Conservation (phyloP, 2,797 vertebrate genomes). For the Esox lucius region DNA sequence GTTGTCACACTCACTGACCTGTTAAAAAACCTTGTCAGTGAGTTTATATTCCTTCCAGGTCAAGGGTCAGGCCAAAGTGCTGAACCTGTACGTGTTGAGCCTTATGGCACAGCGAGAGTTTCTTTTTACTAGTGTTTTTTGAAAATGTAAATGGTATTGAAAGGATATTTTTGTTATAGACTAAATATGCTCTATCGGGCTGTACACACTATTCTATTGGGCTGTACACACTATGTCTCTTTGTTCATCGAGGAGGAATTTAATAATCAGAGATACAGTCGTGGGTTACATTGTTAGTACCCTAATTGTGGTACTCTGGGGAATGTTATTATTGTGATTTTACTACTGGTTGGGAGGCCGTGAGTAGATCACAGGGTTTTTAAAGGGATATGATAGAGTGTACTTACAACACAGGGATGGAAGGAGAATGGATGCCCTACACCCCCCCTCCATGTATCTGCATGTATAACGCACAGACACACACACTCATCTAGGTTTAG, state of each 20-base stretch:
- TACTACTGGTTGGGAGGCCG: background rate
- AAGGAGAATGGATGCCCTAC: background rate
- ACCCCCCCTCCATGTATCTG: background rate
- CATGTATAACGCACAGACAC: background rate
- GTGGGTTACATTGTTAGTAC: background rate
- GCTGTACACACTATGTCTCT: background rate
- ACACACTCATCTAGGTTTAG: background rate
- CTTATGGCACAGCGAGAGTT: too few species aligned
- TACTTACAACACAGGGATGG: background rate
- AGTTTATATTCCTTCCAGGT: too few species aligned
- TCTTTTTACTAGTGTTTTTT: too few species aligned
- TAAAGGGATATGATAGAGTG: background rate
- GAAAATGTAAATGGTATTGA: too few species aligned
- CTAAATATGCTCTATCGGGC: too few species aligned
- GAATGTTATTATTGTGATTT: background rate
- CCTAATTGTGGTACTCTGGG: constrained; percentile 15
- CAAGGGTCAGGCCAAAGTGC: too few species aligned
- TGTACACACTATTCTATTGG: too few species aligned
- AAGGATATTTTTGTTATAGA: too few species aligned
- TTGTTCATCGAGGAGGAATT: background rate
- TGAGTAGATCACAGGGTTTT: background rate
- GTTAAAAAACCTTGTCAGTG: too few species aligned
- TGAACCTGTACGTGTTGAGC: too few species aligned
- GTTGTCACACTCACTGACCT: too few species aligned
- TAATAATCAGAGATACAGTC: background rate